Evolutionary conservation across 2,797 vertebrate species (phyloP), one percentile per base, ranked within the genome.

Genomic region (Macroramphosus scolopax): DNA sequence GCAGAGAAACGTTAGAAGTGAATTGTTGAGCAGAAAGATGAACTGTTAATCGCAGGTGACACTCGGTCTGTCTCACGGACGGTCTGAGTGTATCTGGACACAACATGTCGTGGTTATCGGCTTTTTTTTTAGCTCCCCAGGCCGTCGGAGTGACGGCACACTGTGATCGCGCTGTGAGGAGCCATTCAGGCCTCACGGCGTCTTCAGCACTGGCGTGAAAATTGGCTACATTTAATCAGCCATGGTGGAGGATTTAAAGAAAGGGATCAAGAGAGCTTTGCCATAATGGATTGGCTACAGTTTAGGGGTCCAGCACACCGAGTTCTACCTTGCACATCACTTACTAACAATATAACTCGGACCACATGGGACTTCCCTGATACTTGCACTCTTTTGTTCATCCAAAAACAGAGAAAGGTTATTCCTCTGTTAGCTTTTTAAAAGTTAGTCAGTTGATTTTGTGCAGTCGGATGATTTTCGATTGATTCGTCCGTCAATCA

Each of bases 211-310:
- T 71, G 82, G 82, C 82, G 77, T 87, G 84, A 79, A 87, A 89
- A 89, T 87, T 24, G 37, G 63, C 78, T 85, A 83, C 82, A 88
- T 88, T 87, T 86, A 86, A 89, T 89, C 77, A 78, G 82, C 81
- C 83, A 81, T 54, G 86, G 80, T 87, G 62, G 64, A 76, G 78
- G 71, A 70, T 78, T 86, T 81, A 63, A 77, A 79, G 75, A 81
- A 77, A 72, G 56, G 81, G 81, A 85, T 88, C 75, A 86, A 81
- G 81, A 68, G 81, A 65, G 72, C 80, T 86, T 87, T 83, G 79
- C 76, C 66, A 76, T 85, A 88, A 88, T 87, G 86, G 85, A 89
- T 87, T 87, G 72, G 81, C 75, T 70, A 83, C 86, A 88, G 82
- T 89, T 80, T 68, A 68, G 75, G 63, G 78, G 60, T 76, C 64